phyloP scores from a whole-genome alignment of 2,888 invertebrate species.

The Torymus tubicola region DNA sequence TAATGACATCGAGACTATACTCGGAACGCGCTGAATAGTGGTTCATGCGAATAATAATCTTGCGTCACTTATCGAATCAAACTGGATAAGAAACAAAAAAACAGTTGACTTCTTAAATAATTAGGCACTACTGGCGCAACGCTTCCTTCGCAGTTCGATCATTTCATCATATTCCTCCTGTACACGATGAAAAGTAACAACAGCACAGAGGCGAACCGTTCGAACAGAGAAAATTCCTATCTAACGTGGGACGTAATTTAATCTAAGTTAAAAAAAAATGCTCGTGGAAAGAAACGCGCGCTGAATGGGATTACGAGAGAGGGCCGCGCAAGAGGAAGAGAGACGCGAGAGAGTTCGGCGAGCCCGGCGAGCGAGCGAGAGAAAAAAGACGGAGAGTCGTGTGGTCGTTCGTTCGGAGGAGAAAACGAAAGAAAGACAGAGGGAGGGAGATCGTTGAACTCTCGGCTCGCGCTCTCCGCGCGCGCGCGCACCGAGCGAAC shows the following conservation, averaged over 20 bases:
- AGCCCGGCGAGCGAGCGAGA: conserved; percentile 15
- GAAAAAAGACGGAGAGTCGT: conserved; percentile 29
- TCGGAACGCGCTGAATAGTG: too few relatives aligned
- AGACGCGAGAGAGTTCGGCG: conserved; percentile 9
- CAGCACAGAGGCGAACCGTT: too few relatives aligned
- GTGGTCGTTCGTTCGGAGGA: conserved; percentile 26
- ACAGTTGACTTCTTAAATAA: too few relatives aligned
- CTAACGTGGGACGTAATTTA: conserved; percentile 1
- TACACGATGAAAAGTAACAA: too few relatives aligned
- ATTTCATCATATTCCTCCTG: too few relatives aligned
- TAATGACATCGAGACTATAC: too few relatives aligned
- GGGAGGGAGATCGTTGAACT: conserved; percentile 54
- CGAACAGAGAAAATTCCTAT: neutral
- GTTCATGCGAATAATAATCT: too few relatives aligned
- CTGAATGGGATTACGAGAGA: conserved; percentile 48
- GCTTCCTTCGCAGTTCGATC: too few relatives aligned
- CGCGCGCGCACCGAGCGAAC: conserved; percentile 13
- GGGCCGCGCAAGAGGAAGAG: conserved; percentile 20
- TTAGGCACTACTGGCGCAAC: too few relatives aligned
- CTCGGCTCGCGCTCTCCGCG: conserved; percentile 5
- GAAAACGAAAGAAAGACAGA: conserved; percentile 47
- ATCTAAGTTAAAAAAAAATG: conserved; percentile 11
- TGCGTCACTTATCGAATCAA: too few relatives aligned
- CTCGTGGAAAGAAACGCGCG: conserved; percentile 11
- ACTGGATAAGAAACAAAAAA: too few relatives aligned